These are phyloP conservation scores for Triops longicaudatus DNA, from an alignment of 1,140 invertebrate genomes.

Conservation along the genomic window DNA sequence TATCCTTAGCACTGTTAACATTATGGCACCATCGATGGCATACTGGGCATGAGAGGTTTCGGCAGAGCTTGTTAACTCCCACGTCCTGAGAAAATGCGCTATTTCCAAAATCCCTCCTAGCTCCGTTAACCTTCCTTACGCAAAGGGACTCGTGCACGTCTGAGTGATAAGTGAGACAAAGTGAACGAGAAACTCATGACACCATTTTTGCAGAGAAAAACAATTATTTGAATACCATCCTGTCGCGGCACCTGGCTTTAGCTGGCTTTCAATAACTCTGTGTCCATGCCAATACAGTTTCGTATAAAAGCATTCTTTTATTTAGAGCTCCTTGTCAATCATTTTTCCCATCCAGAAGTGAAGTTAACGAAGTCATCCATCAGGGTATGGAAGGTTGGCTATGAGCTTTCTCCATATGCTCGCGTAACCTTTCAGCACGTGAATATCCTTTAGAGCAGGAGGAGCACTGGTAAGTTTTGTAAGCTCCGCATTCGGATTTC, in stretches of 20 bases:
- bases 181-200: background rate
- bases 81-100: background rate
- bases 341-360: background rate
- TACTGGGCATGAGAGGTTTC: background rate
- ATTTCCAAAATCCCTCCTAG: too few species aligned
- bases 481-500: background rate
- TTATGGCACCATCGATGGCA: conserved; percentile 2
- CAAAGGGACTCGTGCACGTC: background rate
- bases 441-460: background rate
- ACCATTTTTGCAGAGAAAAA: background rate
- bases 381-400: background rate
- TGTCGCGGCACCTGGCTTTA: conserved; percentile 6
- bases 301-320: conserved; percentile 12
- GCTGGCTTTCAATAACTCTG: conserved; percentile 11
- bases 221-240: background rate
- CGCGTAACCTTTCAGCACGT: background rate
- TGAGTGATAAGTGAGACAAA: background rate
- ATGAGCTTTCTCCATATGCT: conserved; percentile 3
- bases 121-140: background rate
- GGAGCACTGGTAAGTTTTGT: background rate
- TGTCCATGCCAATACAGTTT: conserved; percentile 4
- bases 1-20: background rate
- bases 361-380: background rate
- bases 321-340: background rate
- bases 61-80: background rate